These are phyloP conservation scores for Poicephalus meyeri DNA, from an alignment of 2,113 vertebrate genomes.

Conservation along the genomic window DNA sequence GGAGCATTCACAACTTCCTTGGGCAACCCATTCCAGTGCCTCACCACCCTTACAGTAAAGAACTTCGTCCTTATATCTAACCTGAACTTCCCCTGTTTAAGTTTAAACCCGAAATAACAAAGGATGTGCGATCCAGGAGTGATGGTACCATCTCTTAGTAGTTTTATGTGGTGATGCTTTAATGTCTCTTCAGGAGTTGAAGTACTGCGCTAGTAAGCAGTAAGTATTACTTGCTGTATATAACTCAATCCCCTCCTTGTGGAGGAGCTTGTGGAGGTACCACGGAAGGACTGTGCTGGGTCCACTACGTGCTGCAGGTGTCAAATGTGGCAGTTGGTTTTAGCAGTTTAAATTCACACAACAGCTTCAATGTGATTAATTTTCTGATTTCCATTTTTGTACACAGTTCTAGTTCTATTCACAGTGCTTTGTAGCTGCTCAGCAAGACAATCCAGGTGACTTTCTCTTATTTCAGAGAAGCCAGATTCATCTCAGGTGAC, in stretches of 20 bases:
- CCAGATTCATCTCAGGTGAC: not conserved
- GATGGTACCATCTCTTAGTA: not conserved
- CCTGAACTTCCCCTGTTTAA: too few species aligned
- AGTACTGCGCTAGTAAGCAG: not conserved
- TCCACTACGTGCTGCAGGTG: not conserved
- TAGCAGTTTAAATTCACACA: not conserved
- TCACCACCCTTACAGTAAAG: too few species aligned
- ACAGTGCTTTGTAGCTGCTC: not conserved
- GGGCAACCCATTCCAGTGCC: too few species aligned
- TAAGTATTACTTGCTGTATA: not conserved
- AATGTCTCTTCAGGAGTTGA: not conserved
- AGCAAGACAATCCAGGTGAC: not conserved
- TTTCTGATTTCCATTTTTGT: not conserved
- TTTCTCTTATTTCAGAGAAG: not conserved
- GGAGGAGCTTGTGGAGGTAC: not conserved
- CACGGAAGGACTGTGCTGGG: not conserved
- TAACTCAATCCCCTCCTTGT: not conserved
- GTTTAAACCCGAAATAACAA: not conserved
- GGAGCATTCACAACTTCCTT: too few species aligned
- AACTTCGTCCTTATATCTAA: too few species aligned
- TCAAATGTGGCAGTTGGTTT: not conserved
- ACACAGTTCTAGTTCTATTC: not conserved
- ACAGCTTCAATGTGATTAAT: not conserved
- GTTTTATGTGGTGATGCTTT: not conserved
- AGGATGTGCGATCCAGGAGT: not conserved